Conservation (phyloP, 2,888 invertebrate genomes). For the Andrena chrysosceles region DNA sequence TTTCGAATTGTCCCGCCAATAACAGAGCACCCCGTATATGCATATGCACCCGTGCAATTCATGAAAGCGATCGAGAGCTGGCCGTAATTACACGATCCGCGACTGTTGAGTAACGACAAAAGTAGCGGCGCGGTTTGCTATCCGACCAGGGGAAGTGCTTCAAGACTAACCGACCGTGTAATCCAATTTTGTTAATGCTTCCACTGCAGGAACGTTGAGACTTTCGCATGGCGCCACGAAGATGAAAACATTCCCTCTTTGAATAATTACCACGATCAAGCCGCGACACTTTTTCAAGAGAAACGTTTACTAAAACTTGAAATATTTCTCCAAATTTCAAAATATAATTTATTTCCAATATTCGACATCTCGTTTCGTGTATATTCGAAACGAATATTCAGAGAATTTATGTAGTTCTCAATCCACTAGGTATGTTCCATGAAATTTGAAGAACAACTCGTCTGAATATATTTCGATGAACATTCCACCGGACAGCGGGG, state of each 20-base stretch:
- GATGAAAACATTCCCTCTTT: neutral
- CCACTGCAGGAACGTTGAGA: neutral
- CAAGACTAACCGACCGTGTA: neutral
- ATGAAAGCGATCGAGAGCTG: neutral
- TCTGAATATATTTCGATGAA: neutral
- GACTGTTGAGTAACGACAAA: conserved; percentile 2
- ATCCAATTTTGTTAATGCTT: neutral
- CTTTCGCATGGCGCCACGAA: neutral
- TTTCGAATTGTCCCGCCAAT: no score
- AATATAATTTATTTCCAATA: no score
- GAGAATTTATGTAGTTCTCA: neutral
- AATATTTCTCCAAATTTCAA: no score
- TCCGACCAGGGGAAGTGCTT: neutral
- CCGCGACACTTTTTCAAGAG: no score
- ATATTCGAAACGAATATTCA: neutral
- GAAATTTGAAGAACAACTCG: neutral
- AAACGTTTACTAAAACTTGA: no score
- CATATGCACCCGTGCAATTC: conserved; percentile 3
- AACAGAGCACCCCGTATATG: no score
- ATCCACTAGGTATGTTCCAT: neutral
- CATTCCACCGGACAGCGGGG: neutral
- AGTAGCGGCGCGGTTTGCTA: neutral
- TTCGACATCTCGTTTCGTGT: no score
- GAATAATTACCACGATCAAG: no score
- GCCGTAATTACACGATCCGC: conserved; percentile 7